Evolutionary conservation across 2,888 invertebrate genomes (phyloP).

Genomic region (Calameuta idolon): DNA sequence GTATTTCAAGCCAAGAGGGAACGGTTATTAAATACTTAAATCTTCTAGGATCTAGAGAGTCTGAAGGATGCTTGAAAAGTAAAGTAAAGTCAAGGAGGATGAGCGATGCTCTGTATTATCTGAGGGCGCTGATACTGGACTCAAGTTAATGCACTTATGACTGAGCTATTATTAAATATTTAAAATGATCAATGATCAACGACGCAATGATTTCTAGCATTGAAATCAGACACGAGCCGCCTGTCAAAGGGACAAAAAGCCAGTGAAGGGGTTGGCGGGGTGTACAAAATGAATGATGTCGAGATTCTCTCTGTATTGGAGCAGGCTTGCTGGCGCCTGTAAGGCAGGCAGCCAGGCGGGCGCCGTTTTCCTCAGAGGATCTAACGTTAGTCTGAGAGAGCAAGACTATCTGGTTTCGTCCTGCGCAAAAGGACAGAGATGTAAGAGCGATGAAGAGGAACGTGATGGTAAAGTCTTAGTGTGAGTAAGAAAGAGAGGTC

Average conservation of each 20-base stretch:
- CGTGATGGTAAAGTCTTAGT: constrained; percentile 7
- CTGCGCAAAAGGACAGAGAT: constrained; percentile 18
- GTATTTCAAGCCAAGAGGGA: constrained; percentile 1
- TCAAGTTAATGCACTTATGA: too few relatives aligned
- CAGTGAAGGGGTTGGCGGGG: constrained; percentile 8
- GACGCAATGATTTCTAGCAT: background rate
- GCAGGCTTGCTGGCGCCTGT: constrained; percentile 63
- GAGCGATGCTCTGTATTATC: constrained; percentile 21
- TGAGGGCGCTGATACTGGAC: constrained; percentile 2
- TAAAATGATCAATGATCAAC: background rate
- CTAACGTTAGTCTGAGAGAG: constrained; percentile 46
- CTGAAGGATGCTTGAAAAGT: constrained; percentile 26
- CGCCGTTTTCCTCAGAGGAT: constrained; percentile 61
- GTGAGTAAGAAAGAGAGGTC: background rate
- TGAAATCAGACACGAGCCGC: background rate
- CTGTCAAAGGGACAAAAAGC: background rate
- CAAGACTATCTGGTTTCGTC: constrained; percentile 31
- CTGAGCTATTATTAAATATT: background rate
- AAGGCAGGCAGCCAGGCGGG: constrained; percentile 66
- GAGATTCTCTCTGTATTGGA: constrained; percentile 38
- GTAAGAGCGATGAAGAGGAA: constrained; percentile 25
- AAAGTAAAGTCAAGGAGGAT: constrained; percentile 37
- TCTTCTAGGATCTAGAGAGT: constrained; percentile 29
- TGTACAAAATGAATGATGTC: constrained; percentile 48
- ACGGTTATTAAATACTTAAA: constrained; percentile 56